Evolutionary conservation across 2,888 invertebrate species (phyloP).

Genomic region (Cepaea hortensis): DNA sequence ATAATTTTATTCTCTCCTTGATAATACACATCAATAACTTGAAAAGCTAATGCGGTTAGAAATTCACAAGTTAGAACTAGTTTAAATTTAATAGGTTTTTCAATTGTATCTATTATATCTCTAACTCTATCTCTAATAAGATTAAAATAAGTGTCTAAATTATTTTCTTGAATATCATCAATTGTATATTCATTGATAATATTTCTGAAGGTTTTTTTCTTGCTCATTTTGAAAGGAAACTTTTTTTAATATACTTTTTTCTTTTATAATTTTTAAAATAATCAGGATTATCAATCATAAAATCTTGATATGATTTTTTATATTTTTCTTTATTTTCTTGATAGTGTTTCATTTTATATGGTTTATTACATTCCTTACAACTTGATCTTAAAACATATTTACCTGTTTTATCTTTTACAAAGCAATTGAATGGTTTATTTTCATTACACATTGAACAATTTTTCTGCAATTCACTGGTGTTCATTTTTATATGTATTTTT

Average conservation of each 20-base stretch:
- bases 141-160: slow-evolving; percentile 12
- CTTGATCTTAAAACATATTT: slow-evolving; percentile 14
- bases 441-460: not conserved
- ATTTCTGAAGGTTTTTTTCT: not conserved
- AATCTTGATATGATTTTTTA: slow-evolving; percentile 4
- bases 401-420: not conserved
- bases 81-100: slow-evolving; percentile 34
- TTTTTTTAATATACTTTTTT: not conserved
- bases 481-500: no score
- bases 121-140: slow-evolving; percentile 21
- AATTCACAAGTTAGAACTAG: slow-evolving; percentile 41
- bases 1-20: no score
- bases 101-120: slow-evolving; percentile 9
- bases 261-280: not conserved
- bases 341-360: slow-evolving; percentile 15
- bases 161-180: not conserved
- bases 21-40: no score
- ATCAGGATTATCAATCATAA: slow-evolving; percentile 18
- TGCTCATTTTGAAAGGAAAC: slow-evolving; percentile 17
- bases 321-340: slow-evolving; percentile 20
- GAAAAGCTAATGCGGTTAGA: slow-evolving; percentile 26
- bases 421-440: not conserved
- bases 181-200: no score
- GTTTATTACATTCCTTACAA: slow-evolving; percentile 16
- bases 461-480: not conserved